Conservation (phyloP, 2,797 vertebrate genomes). For the Bufotes viridis region DNA sequence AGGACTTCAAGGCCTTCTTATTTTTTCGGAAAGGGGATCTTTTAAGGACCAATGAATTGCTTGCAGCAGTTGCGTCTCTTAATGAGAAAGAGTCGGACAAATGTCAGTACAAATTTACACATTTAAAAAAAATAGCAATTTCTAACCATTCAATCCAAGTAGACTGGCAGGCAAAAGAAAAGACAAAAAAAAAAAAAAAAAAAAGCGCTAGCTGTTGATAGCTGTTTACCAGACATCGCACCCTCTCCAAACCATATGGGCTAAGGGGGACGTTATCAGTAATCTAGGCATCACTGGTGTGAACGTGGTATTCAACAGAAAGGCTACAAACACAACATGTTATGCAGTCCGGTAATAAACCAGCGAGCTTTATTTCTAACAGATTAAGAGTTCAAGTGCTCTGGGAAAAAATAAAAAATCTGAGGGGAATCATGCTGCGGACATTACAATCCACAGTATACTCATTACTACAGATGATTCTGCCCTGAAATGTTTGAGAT, state of each 20-base stretch:
- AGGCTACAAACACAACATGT: no score
- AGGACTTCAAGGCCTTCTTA: constrained; percentile 84
- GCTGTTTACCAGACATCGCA: not conserved
- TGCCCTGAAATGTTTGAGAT: no score
- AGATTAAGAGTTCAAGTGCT: no score
- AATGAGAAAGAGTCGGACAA: constrained; percentile 47
- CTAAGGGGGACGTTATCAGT: not conserved
- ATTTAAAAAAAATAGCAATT: not conserved
- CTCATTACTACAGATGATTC: no score
- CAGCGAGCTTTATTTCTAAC: no score
- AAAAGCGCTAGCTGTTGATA: not conserved
- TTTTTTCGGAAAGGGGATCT: constrained; percentile 84
- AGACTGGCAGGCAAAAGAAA: no score
- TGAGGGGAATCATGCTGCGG: no score
- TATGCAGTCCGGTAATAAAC: no score
- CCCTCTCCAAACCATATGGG: not conserved
- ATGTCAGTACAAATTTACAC: not conserved
- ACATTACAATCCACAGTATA: no score
- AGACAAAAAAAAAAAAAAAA: not conserved
- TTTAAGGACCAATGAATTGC: constrained; percentile 92
- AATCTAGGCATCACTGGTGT: not conserved
- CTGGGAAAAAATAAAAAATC: no score
- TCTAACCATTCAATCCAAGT: not conserved
- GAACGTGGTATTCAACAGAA: not conserved
- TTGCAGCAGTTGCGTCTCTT: constrained; percentile 90